Conservation (phyloP, 2,888 invertebrate species). For the Unio pictorum region DNA sequence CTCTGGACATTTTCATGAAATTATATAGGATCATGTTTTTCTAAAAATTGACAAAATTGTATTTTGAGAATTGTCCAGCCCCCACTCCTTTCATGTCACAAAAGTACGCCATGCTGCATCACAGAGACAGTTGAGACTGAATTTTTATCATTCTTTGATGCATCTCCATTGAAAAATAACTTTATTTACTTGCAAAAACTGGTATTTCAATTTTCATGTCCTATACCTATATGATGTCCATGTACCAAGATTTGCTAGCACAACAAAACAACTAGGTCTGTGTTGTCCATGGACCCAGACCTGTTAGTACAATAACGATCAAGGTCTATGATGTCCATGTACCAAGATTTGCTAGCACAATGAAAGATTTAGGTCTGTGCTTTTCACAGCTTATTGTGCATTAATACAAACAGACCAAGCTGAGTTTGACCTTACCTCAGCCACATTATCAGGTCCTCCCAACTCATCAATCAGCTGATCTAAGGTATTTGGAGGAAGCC, state of each 20-base stretch:
- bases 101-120: too few relatives aligned
- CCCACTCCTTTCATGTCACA: too few relatives aligned
- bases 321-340: neutral
- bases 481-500: slow-evolving; percentile 95
- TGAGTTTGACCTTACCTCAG: slow-evolving; percentile 78
- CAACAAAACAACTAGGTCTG: neutral
- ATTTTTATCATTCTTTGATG: too few relatives aligned
- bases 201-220: too few relatives aligned
- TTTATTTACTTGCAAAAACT: too few relatives aligned
- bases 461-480: slow-evolving; percentile 98
- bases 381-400: neutral
- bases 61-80: too few relatives aligned
- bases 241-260: neutral
- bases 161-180: too few relatives aligned
- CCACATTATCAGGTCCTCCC: slow-evolving; percentile 97
- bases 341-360: neutral
- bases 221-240: too few relatives aligned
- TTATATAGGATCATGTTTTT: too few relatives aligned
- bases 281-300: neutral
- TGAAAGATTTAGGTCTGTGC: neutral
- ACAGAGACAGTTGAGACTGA: too few relatives aligned
- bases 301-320: neutral
- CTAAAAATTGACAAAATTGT: too few relatives aligned
- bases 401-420: neutral
- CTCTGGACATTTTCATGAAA: too few relatives aligned